Percentiles rank a stretch among this genome's conserved stretches.
Conservation (phyloP, 2,113 vertebrate species). For the Sinocyclocheilus anophthalmus region DNA sequence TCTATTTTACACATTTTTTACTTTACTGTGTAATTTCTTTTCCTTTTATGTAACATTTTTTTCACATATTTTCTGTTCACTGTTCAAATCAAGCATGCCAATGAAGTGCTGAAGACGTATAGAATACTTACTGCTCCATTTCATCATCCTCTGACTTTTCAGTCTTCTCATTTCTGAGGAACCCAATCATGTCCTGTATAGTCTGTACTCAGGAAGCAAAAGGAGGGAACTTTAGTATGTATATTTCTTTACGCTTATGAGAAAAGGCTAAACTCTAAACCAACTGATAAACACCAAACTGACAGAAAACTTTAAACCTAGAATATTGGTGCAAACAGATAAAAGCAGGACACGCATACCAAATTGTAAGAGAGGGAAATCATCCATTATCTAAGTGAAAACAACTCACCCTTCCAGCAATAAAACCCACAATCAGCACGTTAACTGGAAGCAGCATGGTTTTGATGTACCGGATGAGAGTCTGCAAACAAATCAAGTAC, state of each 20-base stretch:
- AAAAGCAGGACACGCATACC: not conserved
- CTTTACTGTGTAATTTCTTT: no score
- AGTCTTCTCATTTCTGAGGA: slow-evolving; percentile 57
- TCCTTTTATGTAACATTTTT: no score
- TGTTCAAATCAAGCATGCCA: not conserved
- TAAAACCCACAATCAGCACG: slow-evolving; percentile 79
- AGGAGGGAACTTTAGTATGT: not conserved
- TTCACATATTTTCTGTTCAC: no score
- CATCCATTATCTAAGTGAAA: not conserved
- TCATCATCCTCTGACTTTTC: slow-evolving; percentile 50
- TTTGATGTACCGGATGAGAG: slow-evolving; percentile 86
- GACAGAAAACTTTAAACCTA: not conserved
- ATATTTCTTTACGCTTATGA: not conserved
- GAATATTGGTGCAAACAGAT: not conserved
- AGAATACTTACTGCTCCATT: slow-evolving; percentile 63
- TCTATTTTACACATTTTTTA: no score
- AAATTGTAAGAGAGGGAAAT: not conserved
- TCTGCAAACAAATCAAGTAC: slow-evolving; percentile 73
- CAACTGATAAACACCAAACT: not conserved
- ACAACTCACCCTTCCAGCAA: slow-evolving; percentile 73
- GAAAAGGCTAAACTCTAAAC: not conserved
- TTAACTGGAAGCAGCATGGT: slow-evolving; percentile 90
- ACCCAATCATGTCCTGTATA: slow-evolving; percentile 66
- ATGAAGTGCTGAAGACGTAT: not conserved
- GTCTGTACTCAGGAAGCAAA: slow-evolving; percentile 59